Evolutionary conservation across 2,113 vertebrate genomes (phyloP), one percentile per base, ranked within the genome.

Genomic region (Panthera leo): DNA sequence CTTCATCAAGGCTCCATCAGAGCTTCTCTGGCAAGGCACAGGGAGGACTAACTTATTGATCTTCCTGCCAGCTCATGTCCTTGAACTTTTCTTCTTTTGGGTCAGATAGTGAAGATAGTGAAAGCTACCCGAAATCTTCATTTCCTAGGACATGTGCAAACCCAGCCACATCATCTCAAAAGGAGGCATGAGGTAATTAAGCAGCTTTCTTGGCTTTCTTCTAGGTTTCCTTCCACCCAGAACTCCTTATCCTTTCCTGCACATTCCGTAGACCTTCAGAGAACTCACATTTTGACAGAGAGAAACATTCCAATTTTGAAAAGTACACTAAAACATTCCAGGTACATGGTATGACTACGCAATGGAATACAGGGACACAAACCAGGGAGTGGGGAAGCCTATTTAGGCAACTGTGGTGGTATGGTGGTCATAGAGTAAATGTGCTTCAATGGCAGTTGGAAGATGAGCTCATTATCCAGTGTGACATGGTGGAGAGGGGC

Each of bases 261-360:
- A 39, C 10, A 68, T 78, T 94, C 65, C 85, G 34, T 94, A 48
- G 31, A 82, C n/a, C 10, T 61, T 96, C 70, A 19, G 63, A 95
- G 80, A 93, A 93, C 70, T 95, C 73, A 86, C 14, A 58, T 96
- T 93, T 93, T 95, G 25, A 36, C 85, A 92, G n/a, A 93, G 48
- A 58, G 53, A 78, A 89, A 61, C 9, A 45, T 36, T 45, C 79
- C 21, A 36, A 55, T 45, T 95, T 86, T 95, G 2, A 19, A 58
- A 61, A 86, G 29, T 39, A 29, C 4, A 58, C 71, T 42, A 82
- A 89, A 86, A 51, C 84, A 61, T 80, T 89, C 14, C 48, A 94
- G 58, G 55, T 93, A 55, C 70, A 23, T 76, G 36, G n/a, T 68
- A 83, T 42, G 53, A 82, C n/a, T 70, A 4, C 2, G 29, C 16